Conservation (phyloP, 2,113 vertebrate species). For the Sterrhoptilus dennistouni region DNA sequence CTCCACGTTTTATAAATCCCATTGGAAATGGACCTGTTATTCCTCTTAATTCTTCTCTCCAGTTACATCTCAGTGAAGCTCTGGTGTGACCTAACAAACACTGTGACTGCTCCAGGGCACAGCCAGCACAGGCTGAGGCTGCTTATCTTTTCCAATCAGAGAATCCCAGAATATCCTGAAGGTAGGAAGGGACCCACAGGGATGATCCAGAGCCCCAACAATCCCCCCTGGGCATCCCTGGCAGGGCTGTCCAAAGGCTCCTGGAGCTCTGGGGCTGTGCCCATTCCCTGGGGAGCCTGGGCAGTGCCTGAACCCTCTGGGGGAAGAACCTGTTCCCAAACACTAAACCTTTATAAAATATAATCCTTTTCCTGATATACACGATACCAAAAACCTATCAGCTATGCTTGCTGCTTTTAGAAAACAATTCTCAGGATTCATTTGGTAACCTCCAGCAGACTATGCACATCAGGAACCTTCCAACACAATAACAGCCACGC, state of each 20-base stretch:
- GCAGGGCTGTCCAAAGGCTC: background rate
- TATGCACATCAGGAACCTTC: background rate
- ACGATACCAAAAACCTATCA: background rate
- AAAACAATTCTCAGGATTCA: background rate
- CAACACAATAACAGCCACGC: accelerated
- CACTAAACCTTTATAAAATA: background rate
- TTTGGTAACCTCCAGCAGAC: background rate
- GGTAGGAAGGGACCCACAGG: accelerated
- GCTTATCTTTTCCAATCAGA: background rate
- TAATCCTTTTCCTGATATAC: accelerated
- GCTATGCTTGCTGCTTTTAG: background rate
- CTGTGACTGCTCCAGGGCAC: background rate
- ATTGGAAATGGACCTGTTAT: background rate
- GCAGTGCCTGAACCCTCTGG: background rate
- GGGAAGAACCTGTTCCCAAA: background rate
- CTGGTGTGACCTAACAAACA: background rate
- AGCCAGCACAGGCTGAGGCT: background rate
- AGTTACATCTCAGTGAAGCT: background rate
- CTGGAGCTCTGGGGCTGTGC: background rate
- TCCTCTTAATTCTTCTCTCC: background rate
- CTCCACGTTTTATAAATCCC: background rate
- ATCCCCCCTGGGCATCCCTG: background rate
- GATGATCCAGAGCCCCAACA: background rate
- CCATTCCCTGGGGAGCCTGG: background rate
- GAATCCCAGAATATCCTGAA: background rate